Evolutionary conservation across 2,888 invertebrate species (phyloP), one percentile per base, ranked within the genome.

Genomic region (Pasiphila rectangulata): DNA sequence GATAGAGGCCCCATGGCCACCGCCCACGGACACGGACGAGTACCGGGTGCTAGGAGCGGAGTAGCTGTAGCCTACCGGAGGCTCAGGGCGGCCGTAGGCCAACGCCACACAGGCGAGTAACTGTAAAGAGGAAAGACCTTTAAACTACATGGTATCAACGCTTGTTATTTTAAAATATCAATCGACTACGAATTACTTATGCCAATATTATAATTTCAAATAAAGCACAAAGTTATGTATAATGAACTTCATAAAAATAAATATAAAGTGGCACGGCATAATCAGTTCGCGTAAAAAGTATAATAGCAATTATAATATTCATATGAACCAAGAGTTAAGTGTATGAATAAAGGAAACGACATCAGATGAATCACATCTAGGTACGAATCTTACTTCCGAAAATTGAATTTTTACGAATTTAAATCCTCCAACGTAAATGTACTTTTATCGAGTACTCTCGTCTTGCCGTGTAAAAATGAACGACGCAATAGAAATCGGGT

Each of bases 1-100:
- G 21, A 57, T 15, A n/a, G 60, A 56, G 43, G 55, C 57, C 35
- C 76, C 75, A 47, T 72, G 72, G 12, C 78, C 75, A 19, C 78
- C 75, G 1, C 41, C 41, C 62, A 16, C 73, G 13, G 81, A 79
- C 13, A 71, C 74, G 13, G 71, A 69, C 4, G 72, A 62, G 59
- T 75, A 73, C 56, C 69, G 67, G 19, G 69, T 53, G 53, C 73
- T 62, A 9, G 86, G 87, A 17, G 83, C 79, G 1, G 85, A 81
- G 64, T 89, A 89, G 67, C 79, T 83, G 72, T 89, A 89, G 49
- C 89, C 89, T 13, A 85, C 83, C 35, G 89, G 89, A n/a, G 89
- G 84, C 59, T 89, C 89, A 13, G 88, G 89, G 40, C 89, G 87
- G 58, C 81, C 89, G 38, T 79, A 80, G 44, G 81, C 87, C 64